These are phyloP conservation scores for Dendrocopos noguchii DNA, from an alignment of 2,113 vertebrate genomes.

Conservation along the genomic window DNA sequence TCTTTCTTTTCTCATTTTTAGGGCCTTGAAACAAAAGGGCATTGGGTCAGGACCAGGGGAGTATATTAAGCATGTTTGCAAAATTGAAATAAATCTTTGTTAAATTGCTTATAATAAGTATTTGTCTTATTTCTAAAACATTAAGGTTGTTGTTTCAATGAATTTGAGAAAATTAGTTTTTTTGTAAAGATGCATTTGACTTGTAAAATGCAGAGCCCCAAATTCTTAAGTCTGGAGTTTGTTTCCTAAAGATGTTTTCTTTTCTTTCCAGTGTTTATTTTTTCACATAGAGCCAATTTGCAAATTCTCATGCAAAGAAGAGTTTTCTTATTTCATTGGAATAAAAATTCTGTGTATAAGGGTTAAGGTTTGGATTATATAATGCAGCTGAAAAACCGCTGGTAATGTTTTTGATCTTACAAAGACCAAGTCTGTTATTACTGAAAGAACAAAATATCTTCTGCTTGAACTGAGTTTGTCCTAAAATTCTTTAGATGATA, in stretches of 20 bases:
- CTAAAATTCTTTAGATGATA: slow-evolving; percentile 51
- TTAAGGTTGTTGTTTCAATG: slow-evolving; percentile 18
- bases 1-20: background rate
- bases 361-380: slow-evolving; percentile 30
- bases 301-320: background rate
- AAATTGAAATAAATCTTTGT: slow-evolving; percentile 47
- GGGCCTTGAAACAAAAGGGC: slow-evolving; percentile 22
- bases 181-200: slow-evolving; percentile 29
- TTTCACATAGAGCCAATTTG: slow-evolving; percentile 28
- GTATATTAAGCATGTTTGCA: slow-evolving; percentile 46
- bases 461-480: slow-evolving; percentile 42
- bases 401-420: slow-evolving; percentile 37
- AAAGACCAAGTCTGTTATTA: slow-evolving; percentile 39
- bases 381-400: slow-evolving; percentile 45
- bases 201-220: slow-evolving; percentile 10
- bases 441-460: slow-evolving; percentile 28
- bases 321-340: slow-evolving; percentile 20
- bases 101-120: slow-evolving; percentile 21
- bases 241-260: slow-evolving; percentile 16
- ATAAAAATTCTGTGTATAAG: slow-evolving; percentile 13
- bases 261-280: slow-evolving; percentile 13
- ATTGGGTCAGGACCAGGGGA: background rate
- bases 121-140: slow-evolving; percentile 23
- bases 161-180: slow-evolving; percentile 46
- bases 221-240: slow-evolving; percentile 20